These are phyloP conservation scores for Conops quadrifasciatus DNA, from an alignment of 2,888 invertebrate genomes.

Conservation along the genomic window DNA sequence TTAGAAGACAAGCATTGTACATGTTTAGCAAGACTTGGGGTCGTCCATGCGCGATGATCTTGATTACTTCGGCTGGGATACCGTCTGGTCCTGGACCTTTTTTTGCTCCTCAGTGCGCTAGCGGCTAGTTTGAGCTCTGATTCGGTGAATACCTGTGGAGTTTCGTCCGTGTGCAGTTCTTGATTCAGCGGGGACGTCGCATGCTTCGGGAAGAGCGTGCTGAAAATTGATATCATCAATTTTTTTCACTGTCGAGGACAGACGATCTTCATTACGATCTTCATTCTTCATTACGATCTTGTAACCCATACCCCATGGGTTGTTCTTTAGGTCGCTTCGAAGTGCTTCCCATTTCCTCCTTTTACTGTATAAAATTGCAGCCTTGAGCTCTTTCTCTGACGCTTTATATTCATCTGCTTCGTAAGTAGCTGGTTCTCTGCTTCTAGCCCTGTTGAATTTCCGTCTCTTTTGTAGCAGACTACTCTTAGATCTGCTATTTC, in stretches of 20 bases:
- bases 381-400: neutral
- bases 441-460: neutral
- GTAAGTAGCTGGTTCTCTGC: slow-evolving; percentile 3
- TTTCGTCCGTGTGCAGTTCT: neutral
- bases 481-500: neutral
- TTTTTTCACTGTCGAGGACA: neutral
- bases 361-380: neutral
- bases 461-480: neutral
- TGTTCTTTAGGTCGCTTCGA: neutral
- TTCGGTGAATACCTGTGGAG: neutral
- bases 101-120: neutral
- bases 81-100: slow-evolving; percentile 34
- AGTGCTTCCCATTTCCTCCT: neutral
- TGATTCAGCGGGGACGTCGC: neutral
- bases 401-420: neutral
- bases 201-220: neutral
- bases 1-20: slow-evolving; percentile 25
- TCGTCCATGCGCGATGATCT: slow-evolving; percentile 14
- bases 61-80: slow-evolving; percentile 34
- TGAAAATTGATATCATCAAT: neutral
- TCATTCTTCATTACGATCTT: neutral
- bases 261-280: neutral
- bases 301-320: no score
- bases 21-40: slow-evolving; percentile 33
- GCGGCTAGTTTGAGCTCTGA: neutral